These are phyloP conservation scores for Rhagoletis zephyria DNA, from an alignment of 1,140 invertebrate genomes.

Conservation along the genomic window DNA sequence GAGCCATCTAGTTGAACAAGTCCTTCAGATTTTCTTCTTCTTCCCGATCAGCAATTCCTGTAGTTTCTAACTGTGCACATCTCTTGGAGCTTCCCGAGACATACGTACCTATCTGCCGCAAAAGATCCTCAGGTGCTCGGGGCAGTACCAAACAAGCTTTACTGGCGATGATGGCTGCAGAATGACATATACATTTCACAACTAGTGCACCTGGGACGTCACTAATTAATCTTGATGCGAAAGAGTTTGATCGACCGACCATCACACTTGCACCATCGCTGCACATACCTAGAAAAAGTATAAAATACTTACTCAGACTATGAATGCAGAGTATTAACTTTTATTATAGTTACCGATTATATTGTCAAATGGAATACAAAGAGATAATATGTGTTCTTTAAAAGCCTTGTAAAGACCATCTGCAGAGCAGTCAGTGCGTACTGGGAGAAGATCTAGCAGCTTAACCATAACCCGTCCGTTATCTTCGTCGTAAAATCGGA, in stretches of 20 bases:
- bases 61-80: too few species aligned
- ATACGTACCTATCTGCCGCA: too few species aligned
- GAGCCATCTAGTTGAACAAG: conserved; percentile 28
- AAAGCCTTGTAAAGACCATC: conserved; percentile 28
- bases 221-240: conserved; percentile 27
- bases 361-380: conserved; percentile 33
- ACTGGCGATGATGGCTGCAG: conserved; percentile 9
- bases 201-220: background rate
- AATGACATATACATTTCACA: conserved; percentile 50
- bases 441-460: conserved; percentile 1
- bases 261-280: conserved; percentile 33
- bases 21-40: conserved; percentile 39
- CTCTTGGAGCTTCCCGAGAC: too few species aligned
- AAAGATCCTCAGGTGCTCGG: conserved; percentile 38
- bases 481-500: conserved; percentile 5
- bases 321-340: background rate
- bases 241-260: conserved; percentile 4
- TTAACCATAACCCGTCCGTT: conserved; percentile 16
- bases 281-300: conserved; percentile 21
- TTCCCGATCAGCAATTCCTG: conserved; percentile 1
- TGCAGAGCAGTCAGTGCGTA: conserved; percentile 31
- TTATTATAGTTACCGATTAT: conserved; percentile 38
- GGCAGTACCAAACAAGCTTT: conserved; percentile 4
- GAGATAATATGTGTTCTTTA: background rate
- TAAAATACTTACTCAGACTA: background rate